Evolutionary conservation across 2,888 invertebrate genomes (phyloP), one percentile per base, ranked within the genome.

Genomic region (Parnassius mnemosyne): DNA sequence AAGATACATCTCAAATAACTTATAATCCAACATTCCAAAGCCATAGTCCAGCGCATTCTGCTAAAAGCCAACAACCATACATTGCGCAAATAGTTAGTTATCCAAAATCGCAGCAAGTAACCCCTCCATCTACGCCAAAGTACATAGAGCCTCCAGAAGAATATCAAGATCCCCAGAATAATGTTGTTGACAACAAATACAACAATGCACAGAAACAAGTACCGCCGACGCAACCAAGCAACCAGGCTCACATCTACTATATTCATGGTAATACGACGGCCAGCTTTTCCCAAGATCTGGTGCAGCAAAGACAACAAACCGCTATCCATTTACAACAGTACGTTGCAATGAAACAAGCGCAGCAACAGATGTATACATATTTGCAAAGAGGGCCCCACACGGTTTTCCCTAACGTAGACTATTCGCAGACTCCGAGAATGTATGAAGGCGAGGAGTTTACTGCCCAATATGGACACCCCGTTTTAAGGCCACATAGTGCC

Each of bases 1-100:
- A 81, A 69, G 91, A 92, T 54, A 72, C 83, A 56, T 91, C 91
- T 1, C 92, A 92, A 70, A 87, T 92, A 55, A 92, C 91, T 2
- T 91, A 81, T 67, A 92, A 92, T 67, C 92, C 92, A 61, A 91
- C 92, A 87, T 92, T 92, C 89, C 92, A 92, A 78, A 89, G 87
- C 2, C 90, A 91, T 70, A 92, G 92, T 73, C 92, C 92, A 49
- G 89, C 91, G 11, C 91, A 91, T 69, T 80, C 85, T 1, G 78
- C 82, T 1, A 89, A 89, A 67, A 65, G 76, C 10, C 87, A 87
- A 59, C 90, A 91, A 67, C 92, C 92, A 12, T 92, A 90, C 66
- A 92, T 90, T 70, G 85, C 92, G 25, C 92, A 92, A 73, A 91
- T 92, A 53, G 77, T 91, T 63, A 88, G 88, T 58, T 91, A 90